Conservation (phyloP, 37 sponge, comb jelly and placozoan species). For the Halichondria panicea region DNA sequence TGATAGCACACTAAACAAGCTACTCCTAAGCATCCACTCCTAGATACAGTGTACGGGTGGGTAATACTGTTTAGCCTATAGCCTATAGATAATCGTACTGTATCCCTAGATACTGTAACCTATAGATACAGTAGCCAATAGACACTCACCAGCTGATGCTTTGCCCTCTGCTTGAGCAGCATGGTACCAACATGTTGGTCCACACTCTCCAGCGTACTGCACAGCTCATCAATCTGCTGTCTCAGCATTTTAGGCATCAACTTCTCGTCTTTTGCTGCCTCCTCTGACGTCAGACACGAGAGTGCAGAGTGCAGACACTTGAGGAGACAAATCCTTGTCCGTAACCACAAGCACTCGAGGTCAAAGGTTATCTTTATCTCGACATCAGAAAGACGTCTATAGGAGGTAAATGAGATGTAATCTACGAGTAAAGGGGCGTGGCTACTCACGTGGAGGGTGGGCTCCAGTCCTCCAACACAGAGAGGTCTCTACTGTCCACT, state of each 20-base stretch:
- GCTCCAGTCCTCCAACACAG: conserved; percentile 66
- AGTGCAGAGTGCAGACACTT: conserved; percentile 25
- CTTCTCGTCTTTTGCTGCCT: too few relatives aligned
- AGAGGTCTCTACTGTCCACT: conserved; percentile 69
- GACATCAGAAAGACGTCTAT: conserved; percentile 20
- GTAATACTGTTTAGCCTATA: too few relatives aligned
- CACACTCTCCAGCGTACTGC: too few relatives aligned
- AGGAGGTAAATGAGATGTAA: neutral
- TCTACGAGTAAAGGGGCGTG: neutral
- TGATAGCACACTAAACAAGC: too few relatives aligned
- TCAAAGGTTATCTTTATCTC: conserved; percentile 57
- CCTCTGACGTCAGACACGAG: too few relatives aligned
- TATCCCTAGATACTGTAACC: too few relatives aligned
- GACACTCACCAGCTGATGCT: conserved; percentile 4
- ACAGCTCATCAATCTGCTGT: too few relatives aligned
- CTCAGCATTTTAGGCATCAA: too few relatives aligned
- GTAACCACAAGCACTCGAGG: conserved; percentile 43
- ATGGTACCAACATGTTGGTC: conserved; percentile 15
- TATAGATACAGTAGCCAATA: too few relatives aligned
- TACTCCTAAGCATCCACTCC: too few relatives aligned
- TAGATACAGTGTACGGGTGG: too few relatives aligned
- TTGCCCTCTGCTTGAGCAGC: conserved; percentile 14
- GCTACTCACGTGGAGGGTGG: conserved; percentile 11
- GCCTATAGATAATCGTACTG: too few relatives aligned
- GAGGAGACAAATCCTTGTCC: conserved; percentile 20